Evolutionary conservation across 2,113 vertebrate genomes (phyloP).

Genomic region (Boleophthalmus pectinirostris): DNA sequence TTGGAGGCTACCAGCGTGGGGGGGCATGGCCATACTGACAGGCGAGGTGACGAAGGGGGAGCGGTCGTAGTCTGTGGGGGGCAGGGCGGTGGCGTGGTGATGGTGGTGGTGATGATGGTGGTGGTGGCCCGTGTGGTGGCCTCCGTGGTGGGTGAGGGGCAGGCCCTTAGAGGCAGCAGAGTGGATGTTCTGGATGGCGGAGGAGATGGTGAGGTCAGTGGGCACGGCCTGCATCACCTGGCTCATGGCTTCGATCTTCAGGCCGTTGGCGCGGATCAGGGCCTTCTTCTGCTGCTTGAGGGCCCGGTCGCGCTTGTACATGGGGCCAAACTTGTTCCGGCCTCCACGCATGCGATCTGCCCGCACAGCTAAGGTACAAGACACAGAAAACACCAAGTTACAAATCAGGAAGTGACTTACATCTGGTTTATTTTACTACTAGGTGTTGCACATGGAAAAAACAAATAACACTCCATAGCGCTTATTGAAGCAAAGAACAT

Average conservation of each 20-base stretch:
- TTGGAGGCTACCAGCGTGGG: slow-evolving; percentile 89
- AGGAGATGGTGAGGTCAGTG: slow-evolving; percentile 94
- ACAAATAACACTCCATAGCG: not conserved
- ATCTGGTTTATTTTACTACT: not conserved
- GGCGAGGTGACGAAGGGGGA: slow-evolving; percentile 97
- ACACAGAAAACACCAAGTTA: not conserved
- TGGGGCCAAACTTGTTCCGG: slow-evolving; percentile 98
- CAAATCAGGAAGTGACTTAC: not conserved
- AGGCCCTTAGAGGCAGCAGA: slow-evolving; percentile 96
- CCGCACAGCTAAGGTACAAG: slow-evolving; percentile 84
- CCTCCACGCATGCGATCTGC: slow-evolving; percentile 97
- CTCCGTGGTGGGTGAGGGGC: slow-evolving; percentile 87
- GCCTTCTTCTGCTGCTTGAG: slow-evolving; percentile 98
- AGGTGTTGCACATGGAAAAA: not conserved
- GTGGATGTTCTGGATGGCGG: slow-evolving; percentile 97
- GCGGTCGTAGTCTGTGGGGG: slow-evolving; percentile 95
- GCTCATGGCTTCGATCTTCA: slow-evolving; percentile 97
- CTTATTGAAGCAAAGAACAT: too few species aligned
- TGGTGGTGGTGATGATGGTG: slow-evolving; percentile 74
- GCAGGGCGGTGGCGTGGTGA: slow-evolving; percentile 84
- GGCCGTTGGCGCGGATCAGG: slow-evolving; percentile 95
- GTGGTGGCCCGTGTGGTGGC: slow-evolving; percentile 73
- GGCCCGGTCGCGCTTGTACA: slow-evolving; percentile 98
- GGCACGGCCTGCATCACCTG: slow-evolving; percentile 97
- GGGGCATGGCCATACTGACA: slow-evolving; percentile 98